Evolutionary conservation across 92 coral and sea anemone genomes (phyloP).

Genomic region (Epizoanthus fatuus): DNA sequence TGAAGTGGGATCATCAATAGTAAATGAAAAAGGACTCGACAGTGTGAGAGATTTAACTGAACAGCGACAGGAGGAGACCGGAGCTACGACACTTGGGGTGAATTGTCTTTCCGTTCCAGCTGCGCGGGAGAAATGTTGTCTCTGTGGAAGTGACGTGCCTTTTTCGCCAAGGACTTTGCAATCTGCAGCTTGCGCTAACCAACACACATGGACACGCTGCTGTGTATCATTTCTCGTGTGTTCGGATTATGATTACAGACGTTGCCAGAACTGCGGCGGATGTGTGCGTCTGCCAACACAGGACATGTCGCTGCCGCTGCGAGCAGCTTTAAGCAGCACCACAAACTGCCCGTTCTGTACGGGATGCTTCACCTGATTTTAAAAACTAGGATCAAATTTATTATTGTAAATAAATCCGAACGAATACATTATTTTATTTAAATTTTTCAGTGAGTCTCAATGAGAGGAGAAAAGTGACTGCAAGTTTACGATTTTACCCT

Average conservation of each 20-base stretch:
- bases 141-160: conserved; percentile 54
- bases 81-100: not conserved
- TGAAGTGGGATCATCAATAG: not conserved
- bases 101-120: not conserved
- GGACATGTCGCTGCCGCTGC: conserved; percentile 44
- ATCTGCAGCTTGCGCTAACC: conserved; percentile 58
- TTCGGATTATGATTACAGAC: conserved; percentile 32
- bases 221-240: conserved; percentile 53
- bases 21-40: too few relatives aligned
- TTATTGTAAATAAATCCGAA: not conserved
- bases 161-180: conserved; percentile 34
- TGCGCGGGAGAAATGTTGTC: conserved; percentile 44
- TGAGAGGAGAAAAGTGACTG: too few relatives aligned
- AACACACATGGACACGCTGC: conserved; percentile 67
- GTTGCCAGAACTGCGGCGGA: conserved; percentile 63
- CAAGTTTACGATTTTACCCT: too few relatives aligned
- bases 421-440: not conserved
- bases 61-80: not conserved
- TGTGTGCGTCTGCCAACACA: conserved; percentile 50
- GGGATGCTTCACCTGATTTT: conserved; percentile 52
- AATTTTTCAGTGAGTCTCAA: too few relatives aligned
- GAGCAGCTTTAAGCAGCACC: not conserved
- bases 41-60: not conserved
- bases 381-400: not conserved
- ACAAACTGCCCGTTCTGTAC: conserved; percentile 59